These are phyloP conservation scores for Taenaris catops DNA, from an alignment of 2,888 invertebrate species.

Conservation along the genomic window DNA sequence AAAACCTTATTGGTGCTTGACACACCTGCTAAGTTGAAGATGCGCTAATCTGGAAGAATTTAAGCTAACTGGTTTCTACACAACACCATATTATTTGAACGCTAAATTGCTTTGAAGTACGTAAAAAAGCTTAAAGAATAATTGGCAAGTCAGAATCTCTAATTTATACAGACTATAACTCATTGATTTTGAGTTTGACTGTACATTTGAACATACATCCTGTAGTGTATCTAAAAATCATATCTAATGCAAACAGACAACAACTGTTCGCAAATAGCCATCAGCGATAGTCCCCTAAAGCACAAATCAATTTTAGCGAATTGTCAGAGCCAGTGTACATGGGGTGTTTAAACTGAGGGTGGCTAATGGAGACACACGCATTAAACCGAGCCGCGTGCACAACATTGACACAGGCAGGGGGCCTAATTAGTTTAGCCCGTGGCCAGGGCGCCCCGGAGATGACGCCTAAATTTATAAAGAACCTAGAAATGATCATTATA, in stretches of 20 bases:
- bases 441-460: slow-evolving; percentile 53
- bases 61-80: too few species aligned
- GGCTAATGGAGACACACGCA: slow-evolving; percentile 77
- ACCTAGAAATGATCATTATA: slow-evolving; percentile 26
- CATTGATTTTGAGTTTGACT: too few species aligned
- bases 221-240: slow-evolving; percentile 7
- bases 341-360: slow-evolving; percentile 69
- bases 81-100: too few species aligned
- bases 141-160: too few species aligned
- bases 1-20: too few species aligned
- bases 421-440: slow-evolving; percentile 74
- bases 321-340: slow-evolving; percentile 55
- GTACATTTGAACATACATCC: too few species aligned
- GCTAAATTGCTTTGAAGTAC: too few species aligned
- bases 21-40: too few species aligned
- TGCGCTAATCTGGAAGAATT: too few species aligned
- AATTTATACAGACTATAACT: too few species aligned
- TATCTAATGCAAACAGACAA: slow-evolving; percentile 12
- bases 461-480: slow-evolving; percentile 27
- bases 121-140: too few species aligned
- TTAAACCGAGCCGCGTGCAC: slow-evolving; percentile 71
- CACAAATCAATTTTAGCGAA: slow-evolving; percentile 77
- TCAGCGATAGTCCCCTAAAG: slow-evolving; percentile 38
- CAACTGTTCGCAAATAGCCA: slow-evolving; percentile 18
- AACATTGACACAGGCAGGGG: slow-evolving; percentile 69